phyloP scores from a whole-genome alignment of 2,113 vertebrate genomes.

The Puffinus mauretanicus region DNA sequence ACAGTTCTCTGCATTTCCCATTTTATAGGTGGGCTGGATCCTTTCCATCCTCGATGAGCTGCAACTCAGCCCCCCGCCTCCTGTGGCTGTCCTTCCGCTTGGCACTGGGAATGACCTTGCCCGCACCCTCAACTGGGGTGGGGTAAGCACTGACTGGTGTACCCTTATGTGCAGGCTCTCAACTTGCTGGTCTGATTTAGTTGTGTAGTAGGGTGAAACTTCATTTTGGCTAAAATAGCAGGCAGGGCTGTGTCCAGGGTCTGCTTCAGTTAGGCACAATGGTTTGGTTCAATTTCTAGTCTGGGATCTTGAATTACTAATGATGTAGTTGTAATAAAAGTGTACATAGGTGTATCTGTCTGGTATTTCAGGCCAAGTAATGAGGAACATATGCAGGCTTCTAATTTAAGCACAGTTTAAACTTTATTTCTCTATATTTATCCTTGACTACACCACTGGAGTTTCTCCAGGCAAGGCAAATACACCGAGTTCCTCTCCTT shows the following conservation, averaged over 20 bases:
- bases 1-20: not conserved
- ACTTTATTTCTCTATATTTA: not conserved
- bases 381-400: not conserved
- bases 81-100: constrained; percentile 92
- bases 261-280: not conserved
- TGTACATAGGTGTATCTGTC: not conserved
- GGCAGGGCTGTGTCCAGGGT: not conserved
- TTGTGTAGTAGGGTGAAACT: not conserved
- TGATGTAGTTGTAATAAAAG: not conserved
- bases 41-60: constrained; percentile 82
- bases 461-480: not conserved
- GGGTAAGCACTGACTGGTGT: constrained; percentile 78
- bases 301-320: not conserved
- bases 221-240: not conserved
- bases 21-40: constrained; percentile 82
- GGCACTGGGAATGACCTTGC: constrained; percentile 96
- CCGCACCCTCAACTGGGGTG: constrained; percentile 96
- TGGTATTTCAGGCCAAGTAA: not conserved
- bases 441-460: not conserved
- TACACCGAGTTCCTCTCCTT: not conserved
- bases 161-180: rapidly evolving
- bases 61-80: constrained; percentile 83
- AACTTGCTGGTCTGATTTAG: not conserved
- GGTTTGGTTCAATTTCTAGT: not conserved
- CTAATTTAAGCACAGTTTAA: not conserved